Base-by-base conservation (phyloP, 2,888 invertebrate genomes). In the Tricholauxania praeusta region DNA sequence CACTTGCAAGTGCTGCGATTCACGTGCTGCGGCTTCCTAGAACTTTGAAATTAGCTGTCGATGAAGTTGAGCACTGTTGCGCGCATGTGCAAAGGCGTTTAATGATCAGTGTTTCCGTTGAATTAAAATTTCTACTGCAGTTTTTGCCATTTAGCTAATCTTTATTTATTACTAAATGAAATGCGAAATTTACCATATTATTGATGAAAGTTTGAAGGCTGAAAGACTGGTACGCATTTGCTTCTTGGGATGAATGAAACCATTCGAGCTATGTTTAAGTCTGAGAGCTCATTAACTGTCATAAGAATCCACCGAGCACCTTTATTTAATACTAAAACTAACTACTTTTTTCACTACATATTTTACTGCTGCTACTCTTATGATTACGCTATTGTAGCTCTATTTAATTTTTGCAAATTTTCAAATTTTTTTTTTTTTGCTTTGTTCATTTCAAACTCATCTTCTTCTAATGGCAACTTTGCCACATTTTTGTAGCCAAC, bases 21-120 rank as follows among this genome's bases (percentile, higher is more conserved):
- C 57, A 49, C 57, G 39, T 39, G 10, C 39, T 39, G 39, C 59
- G 68, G 57, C 68, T 68, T 68, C 68, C 59, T 19, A 57, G 68
- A 68, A 68, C 68, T 57, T 68, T 68, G 48, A 59, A 68, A 59
- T 68, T 49, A 68, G 49, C 47, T 49, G 68, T 48, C 68, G 68
- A 68, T 28, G 32, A 49, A 48, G 48, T 57, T 57, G 39, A 39
- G 39, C 39, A 47, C 48, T n/a, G 47, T 28, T 28, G n/a, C 22
- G 68, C 19, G 47, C 53, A 66, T 15, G 17, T 53, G 66, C 65
- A 65, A 65, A 63, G 22, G 57, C 51, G 64, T 66, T 12, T 8
- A 60, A n/a, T 39, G 28, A 4, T n/a, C 12, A 57, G 15, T 6
- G 19, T 12, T 47, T 48, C 47, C 5, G 1, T 19, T 63, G 19